Percentiles rank a stretch among this genome's conserved stretches.
Conservation (phyloP, 37 sponge, comb jelly and placozoan genomes). For the Agelas oroides region DNA sequence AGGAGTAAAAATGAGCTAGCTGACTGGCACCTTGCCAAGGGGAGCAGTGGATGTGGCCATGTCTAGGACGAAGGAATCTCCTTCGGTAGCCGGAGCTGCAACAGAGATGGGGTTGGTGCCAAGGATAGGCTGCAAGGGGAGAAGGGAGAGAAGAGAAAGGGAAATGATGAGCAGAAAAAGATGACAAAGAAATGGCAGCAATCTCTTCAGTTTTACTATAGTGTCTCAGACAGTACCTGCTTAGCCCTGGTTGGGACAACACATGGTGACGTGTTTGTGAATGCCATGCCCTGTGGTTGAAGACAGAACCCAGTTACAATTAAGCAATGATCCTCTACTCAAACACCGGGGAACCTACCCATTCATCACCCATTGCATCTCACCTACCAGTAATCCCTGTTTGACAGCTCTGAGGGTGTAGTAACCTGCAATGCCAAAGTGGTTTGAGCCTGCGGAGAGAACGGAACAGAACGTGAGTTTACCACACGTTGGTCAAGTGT, state of each 20-base stretch:
- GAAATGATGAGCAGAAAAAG: too few relatives aligned
- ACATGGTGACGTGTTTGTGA: conserved; percentile 91
- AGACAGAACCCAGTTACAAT: too few relatives aligned
- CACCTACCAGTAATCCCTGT: conserved; percentile 83
- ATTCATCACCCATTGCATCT: too few relatives aligned
- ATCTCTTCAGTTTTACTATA: too few relatives aligned
- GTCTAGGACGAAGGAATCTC: conserved; percentile 87
- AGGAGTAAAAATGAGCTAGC: background rate
- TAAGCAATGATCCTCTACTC: too few relatives aligned
- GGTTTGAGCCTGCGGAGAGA: conserved; percentile 85
- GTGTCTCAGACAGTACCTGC: conserved; percentile 30
- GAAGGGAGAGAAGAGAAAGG: too few relatives aligned
- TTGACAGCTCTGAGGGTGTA: conserved; percentile 83
- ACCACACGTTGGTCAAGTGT: background rate
- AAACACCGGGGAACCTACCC: too few relatives aligned
- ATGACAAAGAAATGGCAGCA: too few relatives aligned
- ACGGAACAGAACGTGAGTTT: too few relatives aligned
- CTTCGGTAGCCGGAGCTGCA: conserved; percentile 81
- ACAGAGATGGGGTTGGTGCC: conserved; percentile 92
- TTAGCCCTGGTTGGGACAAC: conserved; percentile 80
- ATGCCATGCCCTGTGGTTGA: conserved; percentile 70
- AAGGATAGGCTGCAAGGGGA: conserved; percentile 42
- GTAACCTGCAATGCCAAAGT: conserved; percentile 94
- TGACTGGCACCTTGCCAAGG: conserved; percentile 72
- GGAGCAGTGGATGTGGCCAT: conserved; percentile 93